Evolutionary conservation across 2,888 invertebrate genomes (phyloP), one percentile per base, ranked within the genome.

Genomic region (Papilio gigon): DNA sequence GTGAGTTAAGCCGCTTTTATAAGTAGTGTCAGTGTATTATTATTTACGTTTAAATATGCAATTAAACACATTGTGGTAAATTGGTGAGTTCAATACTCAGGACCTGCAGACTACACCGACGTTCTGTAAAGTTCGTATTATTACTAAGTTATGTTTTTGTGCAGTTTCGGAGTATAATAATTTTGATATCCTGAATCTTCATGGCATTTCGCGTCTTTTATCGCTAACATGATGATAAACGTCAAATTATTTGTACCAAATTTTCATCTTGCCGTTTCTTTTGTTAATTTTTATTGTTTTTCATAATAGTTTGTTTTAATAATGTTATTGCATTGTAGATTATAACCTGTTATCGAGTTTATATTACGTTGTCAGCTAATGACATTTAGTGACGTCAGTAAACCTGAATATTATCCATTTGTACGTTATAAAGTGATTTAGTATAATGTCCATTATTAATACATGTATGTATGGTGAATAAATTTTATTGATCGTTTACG

Each of bases 401-500:
- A 71, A 61, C 71, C 71, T 72, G 61, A 56, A 17, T 56, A 30
- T 70, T 65, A 67, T 61, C 60, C 64, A 62, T 68, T 59, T 68
- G 62, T 53, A 71, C 58, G 65, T 62, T 65, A 50, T 65, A 50
- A 56, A 47, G 47, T 50, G 68, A 35, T 66, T 67, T 65, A 59
- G 70, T 71, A 62, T 69, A 67, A 67, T 56, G 68, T 66, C 65
- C 67, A 73, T 73, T 71, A 71, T 70, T 65, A 70, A 74, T 73
- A 68, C 58, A 71, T 61, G 20, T 59, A 68, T 64, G 37, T 64
- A 27, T 68, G 60, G 70, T 78, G 67, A 84, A 84, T 85, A 84
- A 84, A 84, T 74, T 76, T 76, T 80, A 78, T 80, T 75, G 64
- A 78, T 76, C 76, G 78, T 85, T 84, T 68, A 65, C 47, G 59